Evolutionary conservation across 2,888 invertebrate genomes (phyloP).

Genomic region (Petrolisthes manimaculis): DNA sequence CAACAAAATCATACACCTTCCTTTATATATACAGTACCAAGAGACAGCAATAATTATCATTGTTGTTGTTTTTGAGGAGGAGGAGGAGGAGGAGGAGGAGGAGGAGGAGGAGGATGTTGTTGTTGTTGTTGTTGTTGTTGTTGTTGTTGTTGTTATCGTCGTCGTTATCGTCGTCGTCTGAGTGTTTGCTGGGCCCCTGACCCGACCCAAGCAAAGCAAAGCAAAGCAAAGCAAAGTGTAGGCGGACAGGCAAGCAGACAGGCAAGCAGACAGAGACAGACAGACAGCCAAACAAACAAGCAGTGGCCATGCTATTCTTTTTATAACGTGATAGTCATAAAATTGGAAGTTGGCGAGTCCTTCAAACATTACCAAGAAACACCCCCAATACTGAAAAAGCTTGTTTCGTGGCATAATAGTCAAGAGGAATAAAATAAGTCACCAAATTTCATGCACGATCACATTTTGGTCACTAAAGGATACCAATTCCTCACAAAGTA

Average conservation of each 20-base stretch:
- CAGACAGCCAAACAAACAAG: too few relatives aligned
- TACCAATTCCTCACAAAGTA: too few relatives aligned
- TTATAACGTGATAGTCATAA: too few relatives aligned
- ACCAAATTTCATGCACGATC: too few relatives aligned
- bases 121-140: neutral
- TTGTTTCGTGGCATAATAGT: too few relatives aligned
- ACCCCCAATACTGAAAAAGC: too few relatives aligned
- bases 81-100: neutral
- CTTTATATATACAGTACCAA: neutral
- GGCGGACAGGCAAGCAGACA: neutral
- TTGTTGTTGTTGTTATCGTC: neutral
- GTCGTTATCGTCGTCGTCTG: neutral
- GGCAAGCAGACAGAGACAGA: neutral
- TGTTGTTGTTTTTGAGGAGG: neutral
- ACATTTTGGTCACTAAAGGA: too few relatives aligned
- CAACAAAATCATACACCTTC: neutral
- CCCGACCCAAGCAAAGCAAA: conserved; percentile 1
- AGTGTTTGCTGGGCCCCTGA: neutral
- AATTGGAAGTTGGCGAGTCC: too few relatives aligned
- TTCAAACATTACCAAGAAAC: too few relatives aligned
- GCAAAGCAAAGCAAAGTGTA: neutral
- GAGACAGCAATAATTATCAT: neutral
- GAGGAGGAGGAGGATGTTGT: neutral
- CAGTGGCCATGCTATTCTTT: too few relatives aligned
- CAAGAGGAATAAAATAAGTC: too few relatives aligned